phyloP scores from a whole-genome alignment of 2,797 vertebrate genomes.

The Mastacembelus armatus region DNA sequence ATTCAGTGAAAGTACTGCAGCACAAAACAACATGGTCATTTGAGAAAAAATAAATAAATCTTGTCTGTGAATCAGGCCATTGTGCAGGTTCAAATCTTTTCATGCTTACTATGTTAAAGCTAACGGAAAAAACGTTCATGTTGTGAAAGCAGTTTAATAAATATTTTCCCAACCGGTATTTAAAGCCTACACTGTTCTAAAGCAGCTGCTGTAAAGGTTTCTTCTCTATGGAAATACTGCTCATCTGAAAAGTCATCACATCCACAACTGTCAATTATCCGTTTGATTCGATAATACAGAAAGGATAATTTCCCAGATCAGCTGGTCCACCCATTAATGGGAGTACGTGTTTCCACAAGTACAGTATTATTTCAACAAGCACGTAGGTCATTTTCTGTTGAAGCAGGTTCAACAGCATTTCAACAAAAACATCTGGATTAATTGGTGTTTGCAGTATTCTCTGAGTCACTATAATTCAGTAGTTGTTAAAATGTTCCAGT shows the following conservation, averaged over 20 bases:
- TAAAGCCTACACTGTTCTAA: neutral
- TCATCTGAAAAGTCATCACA: neutral
- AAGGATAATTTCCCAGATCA: neutral
- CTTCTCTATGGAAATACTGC: neutral
- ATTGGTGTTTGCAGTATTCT: neutral
- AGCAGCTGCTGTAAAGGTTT: neutral
- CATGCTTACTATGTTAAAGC: neutral
- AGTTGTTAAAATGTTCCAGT: neutral
- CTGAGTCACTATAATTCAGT: neutral
- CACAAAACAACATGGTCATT: conserved; percentile 27
- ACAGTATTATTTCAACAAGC: neutral
- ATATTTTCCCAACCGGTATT: neutral
- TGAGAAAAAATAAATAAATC: neutral
- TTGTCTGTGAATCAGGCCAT: neutral
- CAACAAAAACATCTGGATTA: neutral
- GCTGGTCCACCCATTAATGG: neutral
- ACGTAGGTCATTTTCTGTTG: neutral
- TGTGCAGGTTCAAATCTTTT: neutral
- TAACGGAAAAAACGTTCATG: neutral
- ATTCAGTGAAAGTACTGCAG: conserved; percentile 28
- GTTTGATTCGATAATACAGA: conserved; percentile 1
- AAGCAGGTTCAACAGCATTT: neutral
- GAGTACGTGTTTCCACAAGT: neutral
- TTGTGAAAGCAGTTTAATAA: neutral
- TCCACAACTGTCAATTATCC: neutral